phyloP scores from a whole-genome alignment of 2,888 invertebrate species.

The Pterobdella sp. region DNA sequence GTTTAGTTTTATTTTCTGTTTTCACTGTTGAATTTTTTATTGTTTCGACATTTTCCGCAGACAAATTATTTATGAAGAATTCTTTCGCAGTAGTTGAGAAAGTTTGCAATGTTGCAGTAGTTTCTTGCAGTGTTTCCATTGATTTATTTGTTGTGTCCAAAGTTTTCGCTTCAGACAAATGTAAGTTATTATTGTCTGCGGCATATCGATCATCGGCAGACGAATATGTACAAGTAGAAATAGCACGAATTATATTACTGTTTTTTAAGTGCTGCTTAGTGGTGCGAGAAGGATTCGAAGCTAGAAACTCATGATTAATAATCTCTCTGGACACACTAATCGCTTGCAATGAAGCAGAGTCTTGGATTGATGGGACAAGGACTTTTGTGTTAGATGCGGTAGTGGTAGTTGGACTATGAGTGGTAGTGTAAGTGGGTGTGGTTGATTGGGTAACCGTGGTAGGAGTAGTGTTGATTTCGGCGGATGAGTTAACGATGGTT shows the following conservation, averaged over 20 bases:
- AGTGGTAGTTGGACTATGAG: neutral
- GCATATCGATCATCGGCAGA: too few species aligned
- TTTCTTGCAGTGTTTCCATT: too few species aligned
- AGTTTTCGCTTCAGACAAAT: too few species aligned
- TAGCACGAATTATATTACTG: neutral
- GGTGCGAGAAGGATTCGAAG: neutral
- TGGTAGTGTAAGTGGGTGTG: neutral
- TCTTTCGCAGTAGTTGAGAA: too few species aligned
- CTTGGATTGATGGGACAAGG: neutral
- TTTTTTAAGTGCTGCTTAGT: neutral
- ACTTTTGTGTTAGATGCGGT: neutral
- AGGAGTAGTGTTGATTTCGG: neutral
- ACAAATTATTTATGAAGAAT: too few species aligned
- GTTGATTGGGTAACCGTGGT: constrained; percentile 7
- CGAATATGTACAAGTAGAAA: too few species aligned
- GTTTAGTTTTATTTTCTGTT: too few species aligned
- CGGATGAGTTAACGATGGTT: neutral
- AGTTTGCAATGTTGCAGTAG: too few species aligned
- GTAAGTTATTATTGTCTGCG: too few species aligned
- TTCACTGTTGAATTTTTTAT: too few species aligned
- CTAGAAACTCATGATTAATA: neutral
- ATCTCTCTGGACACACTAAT: neutral
- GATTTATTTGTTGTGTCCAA: too few species aligned
- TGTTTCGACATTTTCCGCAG: too few species aligned
- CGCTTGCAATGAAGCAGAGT: neutral